Base-by-base conservation (phyloP, 2,888 invertebrate species). In the Prenolepis imparis region DNA sequence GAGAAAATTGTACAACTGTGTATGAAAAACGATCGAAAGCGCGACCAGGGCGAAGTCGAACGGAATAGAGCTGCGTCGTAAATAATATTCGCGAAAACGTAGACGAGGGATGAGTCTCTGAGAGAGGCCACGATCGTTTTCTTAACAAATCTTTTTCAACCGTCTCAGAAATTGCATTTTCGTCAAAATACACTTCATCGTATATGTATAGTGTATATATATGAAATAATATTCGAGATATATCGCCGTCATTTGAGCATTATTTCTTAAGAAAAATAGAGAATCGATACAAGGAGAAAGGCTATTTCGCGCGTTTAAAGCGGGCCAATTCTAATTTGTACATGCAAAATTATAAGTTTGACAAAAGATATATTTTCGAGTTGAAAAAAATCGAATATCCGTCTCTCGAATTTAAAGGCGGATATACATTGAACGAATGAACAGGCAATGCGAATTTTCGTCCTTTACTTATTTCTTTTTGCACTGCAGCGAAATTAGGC, bases 51-150 rank as follows among this genome's bases (percentile, higher is more conserved):
- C 28, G 64, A 72, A 32, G 36, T 28, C 78, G 77, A 77, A 83
- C 70, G 63, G 78, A 82, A 64, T 41, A 66, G 85, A 87, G 84
- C 86, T 84, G 89, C 82, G 85, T 89, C 86, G 84, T 85, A 88
- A 90, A 90, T 90, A 88, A 90, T 90, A 88, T 88, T 87, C 84
- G 82, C 36, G 66, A 39, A 72, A 81, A 63, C 82, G 75, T 78
- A 77, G 80, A 77, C 72, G 74, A 89, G 74, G 83, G 81, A 85
- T 67, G 78, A 61, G 9, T 55, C 55, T 41, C 36, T 59, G 63
- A 85, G 74, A 75, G 70, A 24, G 15, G 8, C 21, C 44, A 21
- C n/a, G 18, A 67, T 68, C 18, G n/a, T 11, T 36, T 41, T 64
- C 24, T 36, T 36, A 36, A 36, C 36, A 36, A 36, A 5, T 36